Percentiles rank a stretch among this genome's conserved stretches.
Conservation (phyloP, 2,797 vertebrate species). For the Hybognathus amarus region DNA sequence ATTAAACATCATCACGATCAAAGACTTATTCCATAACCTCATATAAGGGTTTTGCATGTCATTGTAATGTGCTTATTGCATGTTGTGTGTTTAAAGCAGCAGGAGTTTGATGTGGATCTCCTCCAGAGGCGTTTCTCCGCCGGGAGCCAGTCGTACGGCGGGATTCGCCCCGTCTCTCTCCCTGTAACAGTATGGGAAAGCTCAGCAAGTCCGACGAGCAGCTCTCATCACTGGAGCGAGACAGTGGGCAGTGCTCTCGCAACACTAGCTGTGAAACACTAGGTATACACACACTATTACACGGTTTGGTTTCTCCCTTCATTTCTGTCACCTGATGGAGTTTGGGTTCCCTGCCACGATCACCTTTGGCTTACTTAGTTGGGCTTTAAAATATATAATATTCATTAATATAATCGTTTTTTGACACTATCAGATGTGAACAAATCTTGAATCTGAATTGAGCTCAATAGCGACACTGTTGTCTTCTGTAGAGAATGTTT, state of each 20-base stretch:
- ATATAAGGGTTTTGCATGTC: not conserved
- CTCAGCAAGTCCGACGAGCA: slow-evolving; percentile 98
- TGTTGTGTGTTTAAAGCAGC: slow-evolving; percentile 52
- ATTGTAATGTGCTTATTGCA: not conserved
- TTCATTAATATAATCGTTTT: not conserved
- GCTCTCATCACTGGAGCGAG: slow-evolving; percentile 93
- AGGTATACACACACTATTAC: slow-evolving; percentile 73
- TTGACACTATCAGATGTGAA: not conserved
- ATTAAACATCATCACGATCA: not conserved
- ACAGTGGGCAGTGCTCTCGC: slow-evolving; percentile 96
- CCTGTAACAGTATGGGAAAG: slow-evolving; percentile 95
- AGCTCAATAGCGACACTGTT: not conserved
- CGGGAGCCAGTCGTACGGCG: slow-evolving; percentile 93
- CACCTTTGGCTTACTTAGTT: not conserved
- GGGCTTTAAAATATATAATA: not conserved
- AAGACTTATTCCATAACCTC: not conserved
- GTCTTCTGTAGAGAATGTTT: not conserved
- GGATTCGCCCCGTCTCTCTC: slow-evolving; percentile 94
- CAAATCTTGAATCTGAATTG: not conserved
- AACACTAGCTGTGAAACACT: slow-evolving; percentile 99
- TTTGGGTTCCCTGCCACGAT: not conserved
- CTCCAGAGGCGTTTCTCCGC: slow-evolving; percentile 93
- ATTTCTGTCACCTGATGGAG: not conserved
- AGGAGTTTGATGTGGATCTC: slow-evolving; percentile 93
- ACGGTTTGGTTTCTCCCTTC: not conserved